Evolutionary conservation across 2,888 invertebrate genomes (phyloP).

Genomic region (Sarcophaga rosellei): DNA sequence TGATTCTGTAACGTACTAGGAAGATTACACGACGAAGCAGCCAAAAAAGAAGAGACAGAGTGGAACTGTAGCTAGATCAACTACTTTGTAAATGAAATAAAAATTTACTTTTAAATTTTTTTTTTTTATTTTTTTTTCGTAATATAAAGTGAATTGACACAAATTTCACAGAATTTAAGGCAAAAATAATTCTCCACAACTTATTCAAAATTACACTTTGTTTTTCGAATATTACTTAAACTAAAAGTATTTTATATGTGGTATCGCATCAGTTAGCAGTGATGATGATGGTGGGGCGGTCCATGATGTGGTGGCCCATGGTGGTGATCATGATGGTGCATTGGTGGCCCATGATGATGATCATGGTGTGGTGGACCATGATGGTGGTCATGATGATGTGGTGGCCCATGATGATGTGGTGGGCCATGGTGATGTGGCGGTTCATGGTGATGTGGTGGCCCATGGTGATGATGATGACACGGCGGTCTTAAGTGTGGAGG

Average conservation of each 20-base stretch:
- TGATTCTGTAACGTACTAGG: no score
- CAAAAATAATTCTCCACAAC: neutral
- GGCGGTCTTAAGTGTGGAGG: slow-evolving; percentile 44
- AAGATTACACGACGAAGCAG: no score
- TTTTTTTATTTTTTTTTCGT: no score
- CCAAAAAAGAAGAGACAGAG: no score
- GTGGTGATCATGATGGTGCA: neutral
- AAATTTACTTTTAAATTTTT: no score
- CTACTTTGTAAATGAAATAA: no score
- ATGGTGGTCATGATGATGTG: slow-evolving; percentile 54
- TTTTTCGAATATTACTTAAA: no score
- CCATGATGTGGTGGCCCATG: neutral
- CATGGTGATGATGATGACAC: slow-evolving; percentile 32
- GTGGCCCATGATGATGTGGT: slow-evolving; percentile 39
- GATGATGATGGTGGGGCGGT: slow-evolving; percentile 10
- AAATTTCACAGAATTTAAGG: no score
- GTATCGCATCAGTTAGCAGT: neutral
- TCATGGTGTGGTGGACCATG: slow-evolving; percentile 42
- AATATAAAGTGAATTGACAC: no score
- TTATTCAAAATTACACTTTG: neutral
- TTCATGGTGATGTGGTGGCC: slow-evolving; percentile 62
- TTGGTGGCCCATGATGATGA: slow-evolving; percentile 8
- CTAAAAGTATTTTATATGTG: no score
- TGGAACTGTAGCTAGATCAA: no score
- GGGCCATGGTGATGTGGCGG: slow-evolving; percentile 56